Evolutionary conservation across 1,140 invertebrate species (phyloP), one percentile per base, ranked within the genome.

Genomic region (Macrobrachium nipponense): DNA sequence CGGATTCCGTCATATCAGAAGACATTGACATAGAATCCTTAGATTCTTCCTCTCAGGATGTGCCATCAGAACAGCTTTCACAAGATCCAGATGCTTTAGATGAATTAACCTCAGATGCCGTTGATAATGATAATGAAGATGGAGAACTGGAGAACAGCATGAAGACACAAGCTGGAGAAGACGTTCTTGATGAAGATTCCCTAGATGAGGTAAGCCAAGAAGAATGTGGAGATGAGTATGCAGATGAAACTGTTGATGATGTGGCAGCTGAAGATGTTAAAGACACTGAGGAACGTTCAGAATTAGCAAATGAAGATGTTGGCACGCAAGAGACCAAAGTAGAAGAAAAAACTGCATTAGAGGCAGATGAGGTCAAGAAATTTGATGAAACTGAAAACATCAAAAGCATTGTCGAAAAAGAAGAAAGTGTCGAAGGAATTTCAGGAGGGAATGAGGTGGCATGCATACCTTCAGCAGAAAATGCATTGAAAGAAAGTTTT

Each of bases 1-100:
- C 86, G 17, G 86, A 87, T n/a, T 87, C 86, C 2, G 36, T 87
- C 59, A 78, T 81, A 14, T 87, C 88, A 23, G 88, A 87, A 60
- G 88, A 86, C 44, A 80, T 87, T 58, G 86, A 82, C 64, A 80
- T 77, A 66, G 80, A 83, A 43, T 88, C 88, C 17, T 23, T 84
- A 43, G 86, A 87, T 70, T 86, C 85, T 7, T 87, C 88, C 14
- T 87, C 86, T 73, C 78, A 84, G 51, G 85, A 83, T 62, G 80
- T 83, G 10, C 84, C 83, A 27, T 82, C 84, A 75, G 83, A 85
- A 77, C 84, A 73, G 44, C 68, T 80, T 17, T 86, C 84, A 18
- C 77, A 80, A 51, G 84, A 80, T 51, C 77, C 70, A 27, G 77
- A 86, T 58, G 68, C 23, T 12, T 58, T 72, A 27, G 84, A 86